phyloP scores from a whole-genome alignment of 1,140 invertebrate genomes.

The Drosophila pseudoananassae region DNA sequence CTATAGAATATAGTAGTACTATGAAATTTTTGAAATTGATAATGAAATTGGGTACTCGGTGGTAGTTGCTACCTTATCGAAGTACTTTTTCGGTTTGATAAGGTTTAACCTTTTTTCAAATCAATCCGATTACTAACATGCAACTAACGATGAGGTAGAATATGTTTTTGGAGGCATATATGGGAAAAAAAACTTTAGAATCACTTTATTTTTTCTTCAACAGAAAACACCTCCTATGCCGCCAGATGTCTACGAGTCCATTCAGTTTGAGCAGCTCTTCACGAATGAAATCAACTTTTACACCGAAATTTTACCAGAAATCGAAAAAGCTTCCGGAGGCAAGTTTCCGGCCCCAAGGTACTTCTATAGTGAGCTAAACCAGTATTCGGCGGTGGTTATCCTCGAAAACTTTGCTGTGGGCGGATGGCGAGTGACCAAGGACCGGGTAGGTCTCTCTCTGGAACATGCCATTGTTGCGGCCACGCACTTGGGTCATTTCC shows the following conservation, averaged over 20 bases:
- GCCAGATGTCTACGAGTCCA: constrained; percentile 29
- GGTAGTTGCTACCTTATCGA: not conserved
- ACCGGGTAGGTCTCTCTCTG: constrained; percentile 45
- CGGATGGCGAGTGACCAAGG: constrained; percentile 65
- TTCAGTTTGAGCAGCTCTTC: constrained; percentile 65
- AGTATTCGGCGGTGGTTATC: constrained; percentile 45
- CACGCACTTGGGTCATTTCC: constrained; percentile 69
- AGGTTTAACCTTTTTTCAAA: not conserved
- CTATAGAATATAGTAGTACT: not conserved
- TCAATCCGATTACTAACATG: not conserved
- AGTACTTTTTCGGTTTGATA: not conserved
- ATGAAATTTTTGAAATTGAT: not conserved
- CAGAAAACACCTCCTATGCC: constrained; percentile 72
- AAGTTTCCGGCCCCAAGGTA: constrained; percentile 60
- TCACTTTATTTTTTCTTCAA: not conserved
- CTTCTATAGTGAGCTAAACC: constrained; percentile 63
- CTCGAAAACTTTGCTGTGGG: constrained; percentile 62
- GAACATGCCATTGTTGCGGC: constrained; percentile 62
- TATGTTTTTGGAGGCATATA: not conserved
- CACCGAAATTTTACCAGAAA: constrained; percentile 56
- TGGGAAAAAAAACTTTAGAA: not conserved
- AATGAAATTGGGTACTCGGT: not conserved
- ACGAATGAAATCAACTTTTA: constrained; percentile 73
- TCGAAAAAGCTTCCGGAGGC: constrained; percentile 36
- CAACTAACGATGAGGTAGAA: not conserved